Percentiles rank a stretch among this genome's conserved stretches.
These are phyloP conservation scores for Neoascia interrupta DNA, from an alignment of 2,888 invertebrate genomes.

Conservation along the genomic window DNA sequence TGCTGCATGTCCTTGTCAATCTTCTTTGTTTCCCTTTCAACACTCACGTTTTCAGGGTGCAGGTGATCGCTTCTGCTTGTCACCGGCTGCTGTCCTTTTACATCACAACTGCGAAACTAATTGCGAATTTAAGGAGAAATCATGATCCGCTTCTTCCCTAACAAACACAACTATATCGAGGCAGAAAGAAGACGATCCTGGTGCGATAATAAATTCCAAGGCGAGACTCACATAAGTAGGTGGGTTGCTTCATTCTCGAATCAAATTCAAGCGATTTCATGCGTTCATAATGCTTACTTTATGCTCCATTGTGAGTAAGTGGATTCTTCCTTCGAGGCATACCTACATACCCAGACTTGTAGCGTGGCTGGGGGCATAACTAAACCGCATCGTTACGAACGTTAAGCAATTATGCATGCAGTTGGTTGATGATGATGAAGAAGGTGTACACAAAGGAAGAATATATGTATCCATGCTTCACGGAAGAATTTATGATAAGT, in stretches of 20 bases:
- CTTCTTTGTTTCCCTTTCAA: too few relatives aligned
- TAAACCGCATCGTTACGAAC: constrained; percentile 44
- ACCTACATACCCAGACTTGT: constrained; percentile 10
- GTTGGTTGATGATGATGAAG: constrained; percentile 48
- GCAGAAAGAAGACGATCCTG: constrained; percentile 38
- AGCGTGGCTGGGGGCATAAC: constrained; percentile 27
- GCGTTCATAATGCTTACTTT: constrained; percentile 57
- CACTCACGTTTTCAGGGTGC: too few relatives aligned
- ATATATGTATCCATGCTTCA: constrained; percentile 40
- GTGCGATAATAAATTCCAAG: constrained; percentile 44
- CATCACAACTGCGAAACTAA: constrained; percentile 34
- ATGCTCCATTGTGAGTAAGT: constrained; percentile 55
- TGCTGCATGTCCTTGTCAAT: too few relatives aligned
- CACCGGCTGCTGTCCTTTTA: too few relatives aligned
- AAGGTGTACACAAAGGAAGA: constrained; percentile 43
- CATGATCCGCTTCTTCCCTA: constrained; percentile 44
- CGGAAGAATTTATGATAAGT: constrained; percentile 45
- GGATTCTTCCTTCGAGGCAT: constrained; percentile 42
- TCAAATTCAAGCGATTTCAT: constrained; percentile 47
- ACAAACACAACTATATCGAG: constrained; percentile 28
- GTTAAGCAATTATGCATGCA: constrained; percentile 64
- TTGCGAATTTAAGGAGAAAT: constrained; percentile 28
- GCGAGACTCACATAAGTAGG: constrained; percentile 28
- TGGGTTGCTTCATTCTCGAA: constrained; percentile 25
- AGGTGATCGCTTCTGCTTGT: constrained; percentile 16